These are phyloP conservation scores for Leptobrachium leishanense DNA, from an alignment of 2,113 vertebrate species.

Conservation along the genomic window DNA sequence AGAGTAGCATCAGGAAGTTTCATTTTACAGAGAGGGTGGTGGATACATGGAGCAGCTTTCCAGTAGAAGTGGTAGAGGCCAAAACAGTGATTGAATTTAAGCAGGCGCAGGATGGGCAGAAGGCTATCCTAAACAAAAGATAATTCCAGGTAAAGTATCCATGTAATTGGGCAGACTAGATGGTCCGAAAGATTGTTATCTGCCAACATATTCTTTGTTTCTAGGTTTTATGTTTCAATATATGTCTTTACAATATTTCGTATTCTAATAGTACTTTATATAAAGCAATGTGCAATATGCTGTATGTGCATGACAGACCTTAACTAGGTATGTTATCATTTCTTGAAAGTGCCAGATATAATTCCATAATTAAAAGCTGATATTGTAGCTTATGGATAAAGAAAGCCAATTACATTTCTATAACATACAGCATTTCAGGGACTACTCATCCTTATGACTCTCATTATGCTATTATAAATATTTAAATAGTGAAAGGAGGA, in stretches of 20 bases:
- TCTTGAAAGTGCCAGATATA: constrained; percentile 29
- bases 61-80: too few species aligned
- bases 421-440: constrained; percentile 25
- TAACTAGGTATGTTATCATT: constrained; percentile 24
- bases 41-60: too few species aligned
- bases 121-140: too few species aligned
- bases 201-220: too few species aligned
- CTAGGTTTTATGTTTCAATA: too few species aligned
- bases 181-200: too few species aligned
- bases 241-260: not conserved
- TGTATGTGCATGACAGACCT: constrained; percentile 15
- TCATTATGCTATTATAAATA: constrained; percentile 41
- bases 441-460: constrained; percentile 21
- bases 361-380: constrained; percentile 36
- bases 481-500: constrained; percentile 24
- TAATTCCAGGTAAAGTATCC: too few species aligned
- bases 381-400: constrained; percentile 36
- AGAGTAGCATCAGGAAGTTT: too few species aligned
- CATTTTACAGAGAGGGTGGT: too few species aligned
- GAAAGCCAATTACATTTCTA: constrained; percentile 25
- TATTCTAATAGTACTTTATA: not conserved
- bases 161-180: too few species aligned
- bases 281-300: not conserved
- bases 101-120: too few species aligned
- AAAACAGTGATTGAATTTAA: too few species aligned